These are phyloP conservation scores for Sinopyrophorus schimmeli DNA, from an alignment of 2,888 invertebrate genomes.

Conservation along the genomic window DNA sequence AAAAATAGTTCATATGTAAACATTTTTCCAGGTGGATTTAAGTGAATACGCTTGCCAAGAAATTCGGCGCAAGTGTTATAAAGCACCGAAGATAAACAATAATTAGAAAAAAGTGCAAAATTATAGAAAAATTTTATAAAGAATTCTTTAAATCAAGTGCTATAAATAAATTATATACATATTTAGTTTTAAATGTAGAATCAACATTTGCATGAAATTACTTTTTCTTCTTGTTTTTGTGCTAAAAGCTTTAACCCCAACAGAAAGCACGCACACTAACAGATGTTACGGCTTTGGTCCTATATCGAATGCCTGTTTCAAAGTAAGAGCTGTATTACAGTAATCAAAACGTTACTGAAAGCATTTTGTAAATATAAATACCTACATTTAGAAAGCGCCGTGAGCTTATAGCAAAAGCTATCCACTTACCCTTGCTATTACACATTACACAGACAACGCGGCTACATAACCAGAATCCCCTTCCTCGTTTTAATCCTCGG, in stretches of 20 bases:
- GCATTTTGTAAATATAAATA: conserved; percentile 24
- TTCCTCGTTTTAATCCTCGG: conserved; percentile 31
- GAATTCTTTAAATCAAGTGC: no score
- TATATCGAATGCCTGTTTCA: conserved; percentile 18
- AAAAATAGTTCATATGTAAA: conserved; percentile 11
- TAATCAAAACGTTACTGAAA: conserved; percentile 20
- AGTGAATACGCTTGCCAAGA: no score
- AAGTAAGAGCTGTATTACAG: conserved; percentile 14
- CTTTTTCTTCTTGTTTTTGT: conserved; percentile 18
- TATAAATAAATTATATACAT: conserved; percentile 5
- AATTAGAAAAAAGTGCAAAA: no score
- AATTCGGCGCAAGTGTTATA: no score
- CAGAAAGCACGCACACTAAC: conserved; percentile 13
- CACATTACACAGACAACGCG: conserved; percentile 18
- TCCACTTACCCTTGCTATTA: conserved; percentile 14
- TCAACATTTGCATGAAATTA: conserved; percentile 20
- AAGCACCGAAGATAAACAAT: no score
- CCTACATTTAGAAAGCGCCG: conserved; percentile 21
- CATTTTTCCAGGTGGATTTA: conserved; percentile 22
- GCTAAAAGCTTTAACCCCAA: conserved; percentile 17
- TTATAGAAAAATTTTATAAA: no score
- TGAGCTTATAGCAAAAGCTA: conserved; percentile 10
- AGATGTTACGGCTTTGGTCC: conserved; percentile 18
- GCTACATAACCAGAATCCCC: conserved; percentile 26
- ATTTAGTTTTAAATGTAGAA: background rate